Evolutionary conservation across 2,113 vertebrate species (phyloP), one percentile per base, ranked within the genome.

Genomic region (Brachyhypopomus gauderio): DNA sequence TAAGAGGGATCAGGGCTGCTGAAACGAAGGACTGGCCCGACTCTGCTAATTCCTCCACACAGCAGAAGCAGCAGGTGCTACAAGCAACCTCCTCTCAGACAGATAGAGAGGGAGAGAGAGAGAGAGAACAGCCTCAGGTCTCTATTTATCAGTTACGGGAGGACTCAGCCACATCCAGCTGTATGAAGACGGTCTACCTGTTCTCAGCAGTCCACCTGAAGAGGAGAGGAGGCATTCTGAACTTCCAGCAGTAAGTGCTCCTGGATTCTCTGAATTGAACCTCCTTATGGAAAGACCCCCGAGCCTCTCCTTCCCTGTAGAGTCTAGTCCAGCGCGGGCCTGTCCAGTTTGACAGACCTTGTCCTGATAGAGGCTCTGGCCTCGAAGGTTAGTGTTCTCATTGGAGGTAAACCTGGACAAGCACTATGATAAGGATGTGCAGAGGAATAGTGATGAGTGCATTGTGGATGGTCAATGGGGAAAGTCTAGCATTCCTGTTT

Each of bases 1-100:
- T 87, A 84, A 86, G 88, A 76, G 84, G 90, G 93, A 91, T 93
- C 91, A 90, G 88, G 85, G 85, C 81, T 84, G 72, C 87, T 91
- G 92, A 92, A 90, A 88, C 90, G 91, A 84, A 86, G 80, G 84
- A 83, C 78, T 77, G 34, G 84, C 3, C 30, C 88, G 86, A 87
- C 85, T 74, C 78, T 25, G n/a, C 71, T 88, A 86, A 87, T 87
- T 86, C 86, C 78, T 41, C 25, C 71, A 72, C 78, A 76, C 23
- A 45, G 23, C 52, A 34, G 55, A 48, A 70, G 77, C 56, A 77
- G 77, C 70, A 58, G 72, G 41, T 71, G 52, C 78, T n/a, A 1
- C 52, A 41, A 71, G 12, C 56, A 45, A 55, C 83, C 66, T 72
- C 70, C 79, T 72, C 20, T 75, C 6, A 52, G 27, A 78, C 8